Evolutionary conservation across 1,140 invertebrate species (phyloP), one percentile per base, ranked within the genome.

Genomic region (Saxidomus purpurata): DNA sequence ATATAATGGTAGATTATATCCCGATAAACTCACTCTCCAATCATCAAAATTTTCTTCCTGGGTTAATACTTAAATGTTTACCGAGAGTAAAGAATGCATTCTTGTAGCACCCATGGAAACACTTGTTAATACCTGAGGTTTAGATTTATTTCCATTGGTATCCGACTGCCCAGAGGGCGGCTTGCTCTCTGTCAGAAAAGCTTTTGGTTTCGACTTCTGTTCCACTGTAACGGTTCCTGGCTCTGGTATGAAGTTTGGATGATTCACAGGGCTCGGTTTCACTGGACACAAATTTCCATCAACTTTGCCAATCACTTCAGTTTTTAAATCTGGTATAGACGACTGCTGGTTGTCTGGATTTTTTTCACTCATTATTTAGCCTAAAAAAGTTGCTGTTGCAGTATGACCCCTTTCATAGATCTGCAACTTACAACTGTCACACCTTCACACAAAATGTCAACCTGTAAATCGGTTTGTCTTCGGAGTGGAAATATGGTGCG

Each of bases 201-300:
- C 47, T 38, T 55, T 79, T 31, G 36, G 17, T 52, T 79, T 79
- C 15, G 47, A 36, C 28, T 55, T 79, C 28, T 52, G 47, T 52
- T 79, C 76, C 3, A 15, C 0, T 17, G 28, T 31, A 9, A 28
- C 17, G 22, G 49, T 22, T 6, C 43, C 47, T 13, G 49, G 40
- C 1, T 88, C 86, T 0, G 86, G 86, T 43, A 88, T 88, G 61
- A 88, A 88, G 47, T 88, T 88, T 34, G 86, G 86, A 79, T 88
- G 86, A 67, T 81, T 81, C 13, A 88, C 77, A 43, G 86, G 76
- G 8, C 28, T 47, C 19, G 82, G 43, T 17, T 34, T 61, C n/a
- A 87, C 76, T 38, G 85, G 74, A 13, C 25, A 40, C 25, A 61
- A 25, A 6, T 25, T 67, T 61, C 69, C 36, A 36, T 52, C n/a